Evolutionary conservation across 2,888 invertebrate species (phyloP), one percentile per base, ranked within the genome.

Genomic region (Phortica magna): DNA sequence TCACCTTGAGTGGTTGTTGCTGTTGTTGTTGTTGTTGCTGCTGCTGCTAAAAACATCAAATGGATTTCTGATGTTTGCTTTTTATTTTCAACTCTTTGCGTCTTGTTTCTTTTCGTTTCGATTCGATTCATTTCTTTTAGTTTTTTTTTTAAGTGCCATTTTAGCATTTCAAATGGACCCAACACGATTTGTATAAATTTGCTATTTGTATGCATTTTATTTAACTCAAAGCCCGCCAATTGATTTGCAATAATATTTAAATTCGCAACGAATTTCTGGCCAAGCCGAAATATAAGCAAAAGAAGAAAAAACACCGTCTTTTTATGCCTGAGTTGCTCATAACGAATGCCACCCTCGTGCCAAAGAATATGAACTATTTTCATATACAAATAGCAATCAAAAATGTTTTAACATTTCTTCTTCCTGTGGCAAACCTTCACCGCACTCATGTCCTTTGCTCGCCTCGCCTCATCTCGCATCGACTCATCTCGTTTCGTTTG

Each of bases 51-150:
- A 67, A 74, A 83, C 83, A 84, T 88, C 85, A 89, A 90, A 90
- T 88, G 90, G 89, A 83, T 82, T 88, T 89, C 80, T 83, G 81
- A 78, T 90, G 91, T 90, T 91, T 91, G 90, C 90, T 90, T 90
- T 90, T 88, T 89, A 90, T 90, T 90, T 88, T 17, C 41, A 71
- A 71, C 70, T 71, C 80, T 84, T 83, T 77, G 53, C 39, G 19
- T 55, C 7, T n/a, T 43, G 64, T 31, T n/a, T 14, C 5, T 2
- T 53, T 53, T 53, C 10, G 7, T 53, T 53, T 53, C n/a, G 7
- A 3, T 53, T 53, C 53, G 2, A 5, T 53, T 42, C 39, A 22
- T 42, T 76, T 73, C 78, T 67, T 73, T 75, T 77, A 6, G 74
- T 82, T 80, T 80, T 65, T 85, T 85, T 89, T 87, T 88, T 85